Conservation (phyloP, 2,888 invertebrate genomes). For the Esperia sulphurella region DNA sequence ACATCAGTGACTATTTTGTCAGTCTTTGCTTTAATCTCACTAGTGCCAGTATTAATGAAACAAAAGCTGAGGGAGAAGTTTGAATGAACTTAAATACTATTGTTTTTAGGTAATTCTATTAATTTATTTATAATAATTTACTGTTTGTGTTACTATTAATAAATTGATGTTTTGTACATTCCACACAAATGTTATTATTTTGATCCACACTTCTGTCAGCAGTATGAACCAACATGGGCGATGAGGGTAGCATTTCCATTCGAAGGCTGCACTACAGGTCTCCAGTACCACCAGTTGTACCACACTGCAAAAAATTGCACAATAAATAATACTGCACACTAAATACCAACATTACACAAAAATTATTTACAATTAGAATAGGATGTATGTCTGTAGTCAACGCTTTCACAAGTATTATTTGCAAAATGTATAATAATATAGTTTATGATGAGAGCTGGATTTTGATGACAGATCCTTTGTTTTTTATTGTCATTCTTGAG, state of each 20-base stretch:
- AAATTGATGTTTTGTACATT: constrained; percentile 58
- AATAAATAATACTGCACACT: no score
- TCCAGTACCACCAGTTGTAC: constrained; percentile 93
- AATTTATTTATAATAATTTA: constrained; percentile 45
- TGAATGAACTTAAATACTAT: constrained; percentile 70
- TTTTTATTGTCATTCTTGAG: no score
- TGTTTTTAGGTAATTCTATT: constrained; percentile 34
- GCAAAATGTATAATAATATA: no score
- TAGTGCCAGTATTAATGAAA: constrained; percentile 93
- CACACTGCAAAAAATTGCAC: constrained; percentile 79
- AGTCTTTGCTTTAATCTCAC: constrained; percentile 88
- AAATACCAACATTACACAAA: no score
- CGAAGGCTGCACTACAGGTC: constrained; percentile 81
- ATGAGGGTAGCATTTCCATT: constrained; percentile 81
- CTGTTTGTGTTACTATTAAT: constrained; percentile 18
- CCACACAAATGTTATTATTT: constrained; percentile 30
- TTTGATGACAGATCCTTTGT: no score
- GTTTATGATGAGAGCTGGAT: no score
- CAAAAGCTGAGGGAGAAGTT: constrained; percentile 88
- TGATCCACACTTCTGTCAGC: constrained; percentile 57
- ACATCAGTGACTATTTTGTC: constrained; percentile 89
- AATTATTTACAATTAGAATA: no score
- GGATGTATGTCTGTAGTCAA: no score
- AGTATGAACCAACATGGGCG: constrained; percentile 86
- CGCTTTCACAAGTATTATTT: no score